Evolutionary conservation across 2,888 invertebrate species (phyloP).

Genomic region (Pogonocherus hispidulus): DNA sequence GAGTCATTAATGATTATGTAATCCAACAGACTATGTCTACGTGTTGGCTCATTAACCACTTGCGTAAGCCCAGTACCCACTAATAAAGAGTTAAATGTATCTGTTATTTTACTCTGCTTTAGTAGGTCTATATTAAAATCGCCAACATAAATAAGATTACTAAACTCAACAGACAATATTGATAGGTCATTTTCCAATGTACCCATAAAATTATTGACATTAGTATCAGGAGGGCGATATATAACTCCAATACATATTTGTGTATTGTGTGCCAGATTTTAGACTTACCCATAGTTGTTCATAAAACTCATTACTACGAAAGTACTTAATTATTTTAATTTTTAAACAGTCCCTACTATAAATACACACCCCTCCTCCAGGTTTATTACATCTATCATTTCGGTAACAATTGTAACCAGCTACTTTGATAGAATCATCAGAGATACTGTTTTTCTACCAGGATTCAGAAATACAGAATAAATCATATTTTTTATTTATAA

Average conservation of each 20-base stretch:
- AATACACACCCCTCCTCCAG: neutral
- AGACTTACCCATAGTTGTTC: neutral
- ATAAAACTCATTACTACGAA: neutral
- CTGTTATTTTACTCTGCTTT: neutral
- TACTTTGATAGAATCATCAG: neutral
- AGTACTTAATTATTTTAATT: neutral
- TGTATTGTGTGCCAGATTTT: neutral
- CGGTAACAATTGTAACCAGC: neutral
- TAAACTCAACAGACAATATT: neutral
- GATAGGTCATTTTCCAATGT: slow-evolving; percentile 7
- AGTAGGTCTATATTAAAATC: no score
- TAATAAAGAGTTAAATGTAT: slow-evolving; percentile 4
- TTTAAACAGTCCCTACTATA: neutral
- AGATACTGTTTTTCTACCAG: neutral
- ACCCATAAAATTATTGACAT: slow-evolving; percentile 3
- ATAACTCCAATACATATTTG: slow-evolving; percentile 1
- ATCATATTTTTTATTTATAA: neutral
- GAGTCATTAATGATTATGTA: slow-evolving; percentile 10
- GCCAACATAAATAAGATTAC: neutral
- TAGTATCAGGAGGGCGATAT: neutral
- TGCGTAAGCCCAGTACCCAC: slow-evolving; percentile 1
- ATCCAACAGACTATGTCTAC: slow-evolving; percentile 2
- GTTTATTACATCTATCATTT: neutral
- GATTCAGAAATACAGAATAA: neutral
- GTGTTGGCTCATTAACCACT: slow-evolving; percentile 9